These are phyloP conservation scores for Sinocyclocheilus grahami DNA, from an alignment of 2,113 vertebrate genomes.

Conservation along the genomic window DNA sequence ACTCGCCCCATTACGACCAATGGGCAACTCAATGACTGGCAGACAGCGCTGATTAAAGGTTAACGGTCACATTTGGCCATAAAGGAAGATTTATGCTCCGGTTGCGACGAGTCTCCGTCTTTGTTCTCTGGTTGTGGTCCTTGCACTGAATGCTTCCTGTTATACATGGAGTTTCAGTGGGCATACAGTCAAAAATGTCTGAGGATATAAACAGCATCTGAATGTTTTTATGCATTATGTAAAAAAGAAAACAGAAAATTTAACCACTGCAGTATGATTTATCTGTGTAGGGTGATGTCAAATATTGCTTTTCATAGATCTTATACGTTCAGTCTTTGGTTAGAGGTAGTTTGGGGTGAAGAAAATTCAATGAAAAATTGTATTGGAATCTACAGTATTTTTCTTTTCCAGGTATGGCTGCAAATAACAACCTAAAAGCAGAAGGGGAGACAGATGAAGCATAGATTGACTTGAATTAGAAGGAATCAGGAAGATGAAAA, in stretches of 20 bases:
- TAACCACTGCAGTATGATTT: not conserved
- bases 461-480: not conserved
- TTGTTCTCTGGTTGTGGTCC: not conserved
- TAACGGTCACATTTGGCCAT: not conserved
- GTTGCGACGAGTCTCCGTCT: not conserved
- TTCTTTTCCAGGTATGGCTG: not conserved
- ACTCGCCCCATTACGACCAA: not conserved
- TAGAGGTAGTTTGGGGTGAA: constrained; percentile 23
- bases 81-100: constrained; percentile 18
- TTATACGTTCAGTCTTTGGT: not conserved
- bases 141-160: not conserved
- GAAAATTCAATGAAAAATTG: not conserved
- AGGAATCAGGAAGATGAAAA: constrained; percentile 6
- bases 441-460: not conserved
- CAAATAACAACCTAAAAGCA: not conserved
- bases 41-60: constrained; percentile 25
- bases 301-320: not conserved
- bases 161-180: not conserved
- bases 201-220: not conserved
- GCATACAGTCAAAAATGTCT: not conserved
- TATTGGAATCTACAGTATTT: not conserved
- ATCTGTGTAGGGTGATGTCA: not conserved
- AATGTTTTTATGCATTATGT: not conserved
- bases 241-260: not conserved
- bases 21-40: not conserved